Conservation (phyloP, 2,888 invertebrate genomes). For the Chesias legatella region DNA sequence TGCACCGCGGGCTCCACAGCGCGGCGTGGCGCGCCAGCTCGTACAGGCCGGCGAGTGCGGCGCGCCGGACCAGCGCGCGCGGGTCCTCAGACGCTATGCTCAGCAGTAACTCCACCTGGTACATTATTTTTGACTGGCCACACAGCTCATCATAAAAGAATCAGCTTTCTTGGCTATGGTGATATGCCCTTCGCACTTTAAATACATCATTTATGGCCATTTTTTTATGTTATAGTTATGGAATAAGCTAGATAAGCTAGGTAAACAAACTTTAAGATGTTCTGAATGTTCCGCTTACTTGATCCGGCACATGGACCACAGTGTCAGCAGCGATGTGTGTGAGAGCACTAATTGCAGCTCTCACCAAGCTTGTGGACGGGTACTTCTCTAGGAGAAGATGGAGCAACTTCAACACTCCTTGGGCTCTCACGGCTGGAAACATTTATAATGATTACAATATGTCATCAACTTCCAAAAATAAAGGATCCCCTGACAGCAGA, state of each 20-base stretch:
- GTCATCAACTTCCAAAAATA: too few species aligned
- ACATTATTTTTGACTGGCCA: neutral
- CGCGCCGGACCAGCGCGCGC: conserved; percentile 57
- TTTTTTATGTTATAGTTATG: too few species aligned
- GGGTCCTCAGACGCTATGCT: conserved; percentile 64
- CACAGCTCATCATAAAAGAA: too few species aligned
- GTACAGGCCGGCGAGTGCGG: conserved; percentile 59
- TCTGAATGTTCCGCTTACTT: conserved; percentile 79
- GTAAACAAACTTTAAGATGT: too few species aligned
- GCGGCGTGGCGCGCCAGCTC: conserved; percentile 63
- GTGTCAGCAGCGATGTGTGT: conserved; percentile 94
- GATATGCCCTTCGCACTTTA: too few species aligned
- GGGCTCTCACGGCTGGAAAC: conserved; percentile 80
- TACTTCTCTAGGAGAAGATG: conserved; percentile 63
- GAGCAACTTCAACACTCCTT: conserved; percentile 81
- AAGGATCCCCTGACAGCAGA: too few species aligned
- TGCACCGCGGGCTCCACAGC: conserved; percentile 57
- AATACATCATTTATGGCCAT: too few species aligned
- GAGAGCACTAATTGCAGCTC: conserved; percentile 90
- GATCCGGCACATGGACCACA: conserved; percentile 93
- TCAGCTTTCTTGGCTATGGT: too few species aligned
- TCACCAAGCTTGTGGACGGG: conserved; percentile 66
- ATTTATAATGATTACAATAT: too few species aligned
- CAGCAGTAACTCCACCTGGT: conserved; percentile 74
- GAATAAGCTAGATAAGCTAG: too few species aligned